Evolutionary conservation across 1,140 invertebrate species (phyloP), one percentile per base, ranked within the genome.

Genomic region (Drosophila varians): DNA sequence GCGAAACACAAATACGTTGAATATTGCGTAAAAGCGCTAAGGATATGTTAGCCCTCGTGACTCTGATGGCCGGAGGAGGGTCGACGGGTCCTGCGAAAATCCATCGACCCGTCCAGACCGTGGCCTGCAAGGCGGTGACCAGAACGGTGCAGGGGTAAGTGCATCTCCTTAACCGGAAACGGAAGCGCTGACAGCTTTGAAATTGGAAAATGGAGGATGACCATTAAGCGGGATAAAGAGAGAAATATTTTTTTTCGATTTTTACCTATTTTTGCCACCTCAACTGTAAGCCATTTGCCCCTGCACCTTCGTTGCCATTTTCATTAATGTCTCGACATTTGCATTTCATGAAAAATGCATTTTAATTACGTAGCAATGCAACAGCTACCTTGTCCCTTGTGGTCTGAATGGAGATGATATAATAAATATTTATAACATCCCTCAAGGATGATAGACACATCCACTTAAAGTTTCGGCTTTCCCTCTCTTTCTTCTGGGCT

Each of bases 311-410:
- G 18, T 5, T 66, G 36, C 43, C 36, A 18, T 40, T 72, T 62
- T 73, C 70, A 49, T 72, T 45, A 72, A 72, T 38, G 70, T 64
- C 57, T 56, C 57, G 14, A 65, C 57, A 74, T 74, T 74, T 74
- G 71, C 72, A 74, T 74, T 54, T 74, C 71, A 74, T 74, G 74
- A 74, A 74, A 74, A 57, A 74, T 74, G 72, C 71, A 74, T 74
- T 74, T 74, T 74, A 74, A 74, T 74, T 74, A 65, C 71, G 46
- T 21, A 28, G 18, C 60, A 42, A 51, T 12, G 68, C 53, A 36
- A 51, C 23, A 43, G 65, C 65, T 31, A 38, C 36, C 2, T 38
- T 16, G 28, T 26, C 58, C 73, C 76, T 51, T 62, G 51, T 69
- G 57, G 36, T 16, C 36, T 51, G 5, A 34, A 18, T 55, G 61